Conservation (phyloP, 2,888 invertebrate species). For the Aricia artaxerxes region DNA sequence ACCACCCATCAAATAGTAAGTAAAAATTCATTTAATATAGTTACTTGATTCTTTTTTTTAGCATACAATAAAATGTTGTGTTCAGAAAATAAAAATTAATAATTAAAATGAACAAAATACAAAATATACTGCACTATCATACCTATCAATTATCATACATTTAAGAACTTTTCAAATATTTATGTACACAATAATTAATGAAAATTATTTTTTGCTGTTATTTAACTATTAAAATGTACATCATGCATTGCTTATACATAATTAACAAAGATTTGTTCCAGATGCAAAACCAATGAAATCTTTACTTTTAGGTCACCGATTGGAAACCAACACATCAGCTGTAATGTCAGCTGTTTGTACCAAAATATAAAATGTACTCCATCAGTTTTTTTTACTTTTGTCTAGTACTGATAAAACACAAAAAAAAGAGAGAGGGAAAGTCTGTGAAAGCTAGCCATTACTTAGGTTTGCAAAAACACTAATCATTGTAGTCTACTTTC, state of each 20-base stretch:
- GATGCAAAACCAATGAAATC: not conserved
- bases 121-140: too few species aligned
- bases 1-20: not conserved
- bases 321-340: not conserved
- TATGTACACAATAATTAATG: too few species aligned
- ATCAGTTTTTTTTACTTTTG: not conserved
- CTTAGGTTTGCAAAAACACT: not conserved
- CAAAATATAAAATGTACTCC: not conserved
- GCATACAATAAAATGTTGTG: too few species aligned
- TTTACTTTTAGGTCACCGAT: not conserved
- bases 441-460: not conserved
- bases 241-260: not conserved
- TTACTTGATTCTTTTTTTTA: too few species aligned
- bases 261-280: not conserved
- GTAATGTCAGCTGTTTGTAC: not conserved
- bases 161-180: too few species aligned
- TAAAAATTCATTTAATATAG: not conserved
- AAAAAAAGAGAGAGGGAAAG: not conserved
- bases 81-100: too few species aligned
- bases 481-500: not conserved
- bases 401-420: not conserved
- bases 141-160: too few species aligned
- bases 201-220: too few species aligned
- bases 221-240: not conserved
- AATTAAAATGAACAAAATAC: too few species aligned